Evolutionary conservation across 2,888 invertebrate species (phyloP).

Genomic region (Cephus runcator): DNA sequence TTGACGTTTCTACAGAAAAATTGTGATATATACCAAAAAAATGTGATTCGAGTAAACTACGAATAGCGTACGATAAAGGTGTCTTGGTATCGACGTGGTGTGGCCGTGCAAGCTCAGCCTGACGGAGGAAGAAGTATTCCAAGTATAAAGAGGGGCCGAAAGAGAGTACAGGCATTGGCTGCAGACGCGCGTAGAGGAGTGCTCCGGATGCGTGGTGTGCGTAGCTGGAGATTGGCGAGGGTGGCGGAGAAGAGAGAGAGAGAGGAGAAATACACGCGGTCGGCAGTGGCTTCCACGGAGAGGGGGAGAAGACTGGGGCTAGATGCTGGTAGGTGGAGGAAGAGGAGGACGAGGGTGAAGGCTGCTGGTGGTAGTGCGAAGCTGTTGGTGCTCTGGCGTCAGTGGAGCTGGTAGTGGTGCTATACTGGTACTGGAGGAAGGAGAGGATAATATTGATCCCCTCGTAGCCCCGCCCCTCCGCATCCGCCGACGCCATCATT

Average conservation of each 20-base stretch:
- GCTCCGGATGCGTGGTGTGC: not conserved
- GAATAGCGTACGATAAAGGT: not conserved
- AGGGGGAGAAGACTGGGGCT: constrained; percentile 10
- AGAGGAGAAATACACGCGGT: constrained; percentile 22
- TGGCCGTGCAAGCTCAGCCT: not conserved
- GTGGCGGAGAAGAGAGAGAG: not conserved
- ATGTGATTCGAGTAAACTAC: not conserved
- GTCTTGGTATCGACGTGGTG: not conserved
- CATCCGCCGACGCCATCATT: constrained; percentile 64
- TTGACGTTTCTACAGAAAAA: not conserved
- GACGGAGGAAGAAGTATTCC: not conserved
- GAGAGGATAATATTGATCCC: constrained; percentile 66
- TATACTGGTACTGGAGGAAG: constrained; percentile 42
- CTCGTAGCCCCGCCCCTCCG: constrained; percentile 65
- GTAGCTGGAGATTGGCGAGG: not conserved
- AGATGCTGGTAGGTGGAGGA: constrained; percentile 26
- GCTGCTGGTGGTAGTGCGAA: not conserved
- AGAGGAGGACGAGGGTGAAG: constrained; percentile 6
- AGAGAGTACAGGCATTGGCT: not conserved
- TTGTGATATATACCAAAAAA: not conserved
- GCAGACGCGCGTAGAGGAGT: not conserved
- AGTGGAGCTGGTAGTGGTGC: constrained; percentile 38
- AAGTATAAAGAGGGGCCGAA: not conserved
- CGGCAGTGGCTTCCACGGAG: constrained; percentile 1
- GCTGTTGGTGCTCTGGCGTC: constrained; percentile 19